Conservation (phyloP, 2,797 vertebrate species). For the Tragelaphus oryx region DNA sequence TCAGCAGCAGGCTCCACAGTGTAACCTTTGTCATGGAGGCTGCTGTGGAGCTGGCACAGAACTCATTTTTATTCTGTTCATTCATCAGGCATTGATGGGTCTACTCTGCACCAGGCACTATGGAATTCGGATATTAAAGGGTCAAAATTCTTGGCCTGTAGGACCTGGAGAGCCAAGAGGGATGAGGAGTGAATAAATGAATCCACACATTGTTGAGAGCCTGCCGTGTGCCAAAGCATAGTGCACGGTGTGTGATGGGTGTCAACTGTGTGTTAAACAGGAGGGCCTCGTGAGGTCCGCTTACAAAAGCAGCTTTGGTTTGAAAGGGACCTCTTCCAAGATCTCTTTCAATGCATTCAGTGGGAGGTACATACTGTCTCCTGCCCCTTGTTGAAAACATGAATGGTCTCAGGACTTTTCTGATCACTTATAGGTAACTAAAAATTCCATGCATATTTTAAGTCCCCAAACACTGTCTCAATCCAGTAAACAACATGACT, state of each 20-base stretch:
- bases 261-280: accelerated
- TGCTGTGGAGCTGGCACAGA: background rate
- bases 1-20: background rate
- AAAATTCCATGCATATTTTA: background rate
- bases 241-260: background rate
- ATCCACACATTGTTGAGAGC: background rate
- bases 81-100: background rate
- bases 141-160: background rate
- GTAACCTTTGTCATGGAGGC: background rate
- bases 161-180: background rate
- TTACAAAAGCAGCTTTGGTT: background rate
- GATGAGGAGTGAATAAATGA: background rate
- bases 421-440: background rate
- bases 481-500: background rate
- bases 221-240: background rate
- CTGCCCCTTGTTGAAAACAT: background rate
- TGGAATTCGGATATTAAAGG: background rate
- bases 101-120: background rate
- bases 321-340: background rate
- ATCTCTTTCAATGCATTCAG: background rate
- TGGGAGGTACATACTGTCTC: background rate
- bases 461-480: background rate
- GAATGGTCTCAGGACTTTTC: background rate
- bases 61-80: background rate
- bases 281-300: background rate